These are phyloP conservation scores for Volucella inanis DNA, from an alignment of 2,888 invertebrate genomes.

Conservation along the genomic window DNA sequence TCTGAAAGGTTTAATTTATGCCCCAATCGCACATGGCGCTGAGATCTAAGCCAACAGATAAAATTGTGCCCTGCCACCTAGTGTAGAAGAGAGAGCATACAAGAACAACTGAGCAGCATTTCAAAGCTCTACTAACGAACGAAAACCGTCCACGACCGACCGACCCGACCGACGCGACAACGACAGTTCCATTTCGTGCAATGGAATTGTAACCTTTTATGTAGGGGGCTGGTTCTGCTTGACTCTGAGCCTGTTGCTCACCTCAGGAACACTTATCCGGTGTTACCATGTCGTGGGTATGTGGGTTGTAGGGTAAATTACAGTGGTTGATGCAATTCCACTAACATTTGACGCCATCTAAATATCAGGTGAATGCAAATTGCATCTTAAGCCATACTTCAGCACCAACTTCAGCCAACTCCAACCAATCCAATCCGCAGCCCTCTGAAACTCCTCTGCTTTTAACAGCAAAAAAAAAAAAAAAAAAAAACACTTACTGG, in stretches of 20 bases:
- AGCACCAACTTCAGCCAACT: neutral
- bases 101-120: constrained; percentile 30
- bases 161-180: too few species aligned
- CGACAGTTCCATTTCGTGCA: constrained; percentile 54
- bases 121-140: constrained; percentile 11
- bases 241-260: constrained; percentile 55
- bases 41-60: constrained; percentile 62
- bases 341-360: constrained; percentile 74
- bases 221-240: constrained; percentile 57
- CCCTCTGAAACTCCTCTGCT: neutral
- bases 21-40: constrained; percentile 72
- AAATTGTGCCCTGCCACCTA: constrained; percentile 39
- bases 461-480: neutral
- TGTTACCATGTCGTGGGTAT: constrained; percentile 6
- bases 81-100: neutral
- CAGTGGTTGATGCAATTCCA: constrained; percentile 47
- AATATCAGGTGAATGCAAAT: constrained; percentile 72
- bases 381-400: constrained; percentile 57
- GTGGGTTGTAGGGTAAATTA: constrained; percentile 48
- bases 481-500: constrained; percentile 36
- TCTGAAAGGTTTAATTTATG: constrained; percentile 63
- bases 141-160: constrained; percentile 19
- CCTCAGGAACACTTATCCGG: constrained; percentile 8
- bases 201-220: constrained; percentile 68
- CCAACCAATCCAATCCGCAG: too few species aligned